A percentile compares a stretch with the other conserved stretches of the same genome.
These are phyloP conservation scores for Pemphredon lugubris DNA, from an alignment of 2,888 invertebrate species.

Conservation along the genomic window DNA sequence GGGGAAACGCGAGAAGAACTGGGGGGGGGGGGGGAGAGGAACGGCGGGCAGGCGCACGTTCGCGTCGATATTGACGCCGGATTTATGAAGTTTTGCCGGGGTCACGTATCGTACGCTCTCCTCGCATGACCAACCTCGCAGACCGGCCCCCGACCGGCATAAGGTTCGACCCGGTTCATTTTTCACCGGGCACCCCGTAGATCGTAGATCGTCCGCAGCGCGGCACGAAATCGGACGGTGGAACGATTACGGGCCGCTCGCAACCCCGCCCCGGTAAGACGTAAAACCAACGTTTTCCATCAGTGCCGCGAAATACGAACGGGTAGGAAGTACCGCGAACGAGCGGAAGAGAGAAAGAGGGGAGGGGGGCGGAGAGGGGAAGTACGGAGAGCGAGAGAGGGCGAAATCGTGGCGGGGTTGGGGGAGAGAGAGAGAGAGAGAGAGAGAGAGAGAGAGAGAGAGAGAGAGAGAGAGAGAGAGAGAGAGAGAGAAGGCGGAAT, in stretches of 20 bases:
- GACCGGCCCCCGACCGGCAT: conserved; percentile 7
- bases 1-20: no score
- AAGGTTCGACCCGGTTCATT: conserved; percentile 52
- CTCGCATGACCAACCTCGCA: conserved; percentile 31
- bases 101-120: conserved; percentile 66
- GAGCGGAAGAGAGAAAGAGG: neutral
- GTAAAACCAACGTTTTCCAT: conserved; percentile 57
- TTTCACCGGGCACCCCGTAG: conserved; percentile 45
- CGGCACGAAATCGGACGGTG: conserved; percentile 49
- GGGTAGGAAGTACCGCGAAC: conserved; percentile 7
- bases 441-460: no score
- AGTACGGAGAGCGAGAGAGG: no score
- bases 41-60: conserved; percentile 51
- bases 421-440: no score
- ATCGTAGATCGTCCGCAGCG: conserved; percentile 54
- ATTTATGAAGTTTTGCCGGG: conserved; percentile 70
- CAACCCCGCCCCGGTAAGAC: conserved; percentile 43
- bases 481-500: no score
- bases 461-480: no score
- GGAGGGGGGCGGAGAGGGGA: conserved; percentile 11
- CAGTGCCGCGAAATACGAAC: conserved; percentile 46
- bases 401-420: no score
- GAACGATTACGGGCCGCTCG: conserved; percentile 27
- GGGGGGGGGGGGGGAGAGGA: conserved; percentile 46
- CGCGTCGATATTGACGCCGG: conserved; percentile 68